Base-by-base conservation (phyloP, 2,888 invertebrate species). In the Watsonalla binaria region DNA sequence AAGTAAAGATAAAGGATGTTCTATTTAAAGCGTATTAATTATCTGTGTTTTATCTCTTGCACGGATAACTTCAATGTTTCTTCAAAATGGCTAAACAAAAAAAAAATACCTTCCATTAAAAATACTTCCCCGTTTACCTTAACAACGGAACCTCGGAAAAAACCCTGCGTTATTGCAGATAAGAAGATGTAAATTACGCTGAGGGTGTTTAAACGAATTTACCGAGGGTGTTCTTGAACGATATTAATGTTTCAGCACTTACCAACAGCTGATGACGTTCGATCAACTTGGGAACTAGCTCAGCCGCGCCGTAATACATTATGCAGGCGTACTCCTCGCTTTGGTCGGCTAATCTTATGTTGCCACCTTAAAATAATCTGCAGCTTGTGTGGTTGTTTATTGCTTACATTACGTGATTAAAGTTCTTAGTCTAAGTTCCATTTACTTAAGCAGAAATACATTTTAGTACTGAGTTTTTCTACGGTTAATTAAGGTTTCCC, bases 151-250 rank as follows among this genome's bases (percentile, higher is more conserved):
- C 65, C 59, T 58, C 56, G 62, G 67, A 67, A 66, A 67, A 68
- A 61, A 47, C 14, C 78, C 81, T 85, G 84, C 69, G 73, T 72
- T 72, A 70, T 65, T 59, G 63, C 53, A 80, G 87, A 86, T 87
- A 86, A 86, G 82, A 56, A 79, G 84, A 87, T 87, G 88, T 85
- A 88, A 87, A 88, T 86, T 84, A 81, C 78, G 58, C 62, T 60
- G 72, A 70, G 78, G 82, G 78, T 76, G 80, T 78, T 80, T 72
- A 78, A 84, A 79, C 78, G 83, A 82, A 82, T 77, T 77, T 74
- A 72, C 72, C 72, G 73, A 68, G 74, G 72, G 72, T 76, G 76
- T 71, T 77, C 75, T 76, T 76, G 78, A 84, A 77, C 72, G 75
- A 78, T 84, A 86, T 87, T 86, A 84, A 86, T 87, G 81, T 81